Base-by-base conservation (phyloP, 1,140 invertebrate species). In the Procambarus virginalis region DNA sequence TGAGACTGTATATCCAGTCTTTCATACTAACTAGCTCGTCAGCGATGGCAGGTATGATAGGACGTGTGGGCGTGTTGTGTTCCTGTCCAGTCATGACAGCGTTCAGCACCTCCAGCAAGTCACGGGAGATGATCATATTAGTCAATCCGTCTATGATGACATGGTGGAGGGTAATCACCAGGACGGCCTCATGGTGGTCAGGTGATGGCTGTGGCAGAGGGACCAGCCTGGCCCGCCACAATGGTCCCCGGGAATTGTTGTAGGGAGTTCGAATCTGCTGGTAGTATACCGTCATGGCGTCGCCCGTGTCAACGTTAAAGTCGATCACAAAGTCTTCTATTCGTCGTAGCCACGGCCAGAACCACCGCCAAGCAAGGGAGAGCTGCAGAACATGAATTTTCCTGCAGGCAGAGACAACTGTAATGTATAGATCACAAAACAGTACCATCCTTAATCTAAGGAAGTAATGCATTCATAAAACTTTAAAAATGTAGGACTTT, bases 51-150 rank as follows among this genome's bases (percentile, higher is more conserved):
- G 58, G 73, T 17, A 68, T 58, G 58, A 48, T 6, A 80, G 10
- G 48, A 46, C 82, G 22, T 45, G 45, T 6, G 60, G 80, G 55
- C 34, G 84, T n/a, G 81, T 73, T 58, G 73, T 64, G 14, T 58
- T 51, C n/a, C 49, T 64, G 6, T 68, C 85, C 80, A 49, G 73
- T 85, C 34, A 58, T 83, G 55, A 89, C 10, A 73, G 81, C 86
- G 64, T 91, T 91, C 34, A 91, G 34, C 70, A 89, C 81, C 14
- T 88, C 77, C 2, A 91, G 85, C 2, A 91, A 45, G 76, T 91
- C 91, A 55, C 84, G 60, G 55, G 51, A 78, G 17, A 91, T 64
- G 34, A 86, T 51, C 51, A 91, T 55, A 73, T 91, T 91, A 3
- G 91, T 88, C 14, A 86, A 84, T 10, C 86, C 91, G 22, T 91